Evolutionary conservation across 2,113 vertebrate genomes (phyloP).

Genomic region (Dendrocopos noguchii): DNA sequence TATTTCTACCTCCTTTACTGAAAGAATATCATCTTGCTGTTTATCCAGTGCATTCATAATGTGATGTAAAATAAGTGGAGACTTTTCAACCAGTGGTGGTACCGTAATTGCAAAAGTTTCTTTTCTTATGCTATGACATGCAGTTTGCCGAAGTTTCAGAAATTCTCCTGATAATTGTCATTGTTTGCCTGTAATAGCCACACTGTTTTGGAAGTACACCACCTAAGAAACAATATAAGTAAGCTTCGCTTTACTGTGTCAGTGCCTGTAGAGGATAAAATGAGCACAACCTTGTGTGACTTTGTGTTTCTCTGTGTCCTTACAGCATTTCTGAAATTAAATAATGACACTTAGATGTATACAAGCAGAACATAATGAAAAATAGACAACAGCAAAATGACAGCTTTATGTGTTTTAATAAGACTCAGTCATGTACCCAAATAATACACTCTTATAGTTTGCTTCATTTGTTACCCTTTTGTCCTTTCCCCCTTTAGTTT

Average conservation of each 20-base stretch:
- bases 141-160: background rate
- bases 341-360: background rate
- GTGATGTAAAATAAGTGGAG: background rate
- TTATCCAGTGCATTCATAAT: background rate
- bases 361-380: background rate
- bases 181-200: background rate
- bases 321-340: background rate
- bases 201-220: background rate
- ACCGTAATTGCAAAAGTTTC: background rate
- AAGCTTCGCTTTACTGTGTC: background rate
- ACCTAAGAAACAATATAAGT: background rate
- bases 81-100: background rate
- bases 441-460: background rate
- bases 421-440: background rate
- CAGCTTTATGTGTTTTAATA: background rate
- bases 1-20: accelerated
- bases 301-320: background rate
- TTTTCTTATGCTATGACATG: background rate
- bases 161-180: background rate
- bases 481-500: background rate
- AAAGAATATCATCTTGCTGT: background rate
- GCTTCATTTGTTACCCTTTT: background rate
- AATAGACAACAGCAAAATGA: background rate
- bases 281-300: background rate
- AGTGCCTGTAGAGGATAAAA: background rate